Conservation (phyloP, 1,140 invertebrate genomes). For the Aleiodes sp. region DNA sequence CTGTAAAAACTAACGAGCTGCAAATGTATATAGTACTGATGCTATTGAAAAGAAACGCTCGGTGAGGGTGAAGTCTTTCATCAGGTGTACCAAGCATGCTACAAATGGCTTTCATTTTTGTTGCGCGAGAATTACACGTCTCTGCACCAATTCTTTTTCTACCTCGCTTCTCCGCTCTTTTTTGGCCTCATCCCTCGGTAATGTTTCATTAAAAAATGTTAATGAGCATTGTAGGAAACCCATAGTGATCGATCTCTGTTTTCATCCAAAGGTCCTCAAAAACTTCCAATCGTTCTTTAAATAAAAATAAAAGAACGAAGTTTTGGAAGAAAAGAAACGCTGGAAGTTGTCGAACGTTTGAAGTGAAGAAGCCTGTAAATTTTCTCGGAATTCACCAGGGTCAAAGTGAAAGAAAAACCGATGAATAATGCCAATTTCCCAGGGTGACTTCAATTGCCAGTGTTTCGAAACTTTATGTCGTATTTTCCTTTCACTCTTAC, state of each 20-base stretch:
- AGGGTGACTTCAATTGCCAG: not conserved
- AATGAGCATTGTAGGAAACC: not conserved
- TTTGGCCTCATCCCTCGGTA: too few relatives aligned
- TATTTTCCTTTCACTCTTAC: too few relatives aligned
- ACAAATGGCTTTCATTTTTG: not conserved
- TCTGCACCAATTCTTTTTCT: not conserved
- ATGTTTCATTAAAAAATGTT: not conserved
- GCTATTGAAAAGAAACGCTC: not conserved
- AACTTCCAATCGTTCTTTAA: not conserved
- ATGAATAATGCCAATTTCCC: constrained; percentile 3
- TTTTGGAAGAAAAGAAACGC: not conserved
- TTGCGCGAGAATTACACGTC: not conserved
- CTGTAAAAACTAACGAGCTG: not conserved
- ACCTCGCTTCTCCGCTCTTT: not conserved
- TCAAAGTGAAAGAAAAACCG: not conserved
- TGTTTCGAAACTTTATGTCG: not conserved
- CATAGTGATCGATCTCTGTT: not conserved
- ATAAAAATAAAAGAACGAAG: not conserved
- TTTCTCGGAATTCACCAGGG: not conserved
- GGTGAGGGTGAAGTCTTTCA: not conserved
- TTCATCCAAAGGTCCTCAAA: not conserved
- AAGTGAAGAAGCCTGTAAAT: not conserved
- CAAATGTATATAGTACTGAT: not conserved
- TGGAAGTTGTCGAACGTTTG: not conserved
- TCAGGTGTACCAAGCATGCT: not conserved